Conservation (phyloP, 2,113 vertebrate species). For the Lonchura striata region DNA sequence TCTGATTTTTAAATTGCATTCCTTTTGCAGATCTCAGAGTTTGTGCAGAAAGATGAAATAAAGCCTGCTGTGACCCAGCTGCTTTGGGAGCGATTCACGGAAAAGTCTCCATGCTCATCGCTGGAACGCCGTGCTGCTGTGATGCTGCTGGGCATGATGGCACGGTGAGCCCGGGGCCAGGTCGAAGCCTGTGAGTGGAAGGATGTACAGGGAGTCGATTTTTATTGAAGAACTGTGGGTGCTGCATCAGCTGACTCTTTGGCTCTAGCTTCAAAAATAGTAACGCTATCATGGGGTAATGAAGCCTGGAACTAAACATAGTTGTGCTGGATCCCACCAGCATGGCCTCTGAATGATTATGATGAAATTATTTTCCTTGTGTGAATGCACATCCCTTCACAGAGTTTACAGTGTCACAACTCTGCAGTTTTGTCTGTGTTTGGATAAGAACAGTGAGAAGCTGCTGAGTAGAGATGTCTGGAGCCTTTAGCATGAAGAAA, state of each 20-base stretch:
- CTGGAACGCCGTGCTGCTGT: constrained; percentile 83
- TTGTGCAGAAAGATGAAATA: constrained; percentile 84
- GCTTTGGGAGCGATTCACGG: constrained; percentile 88
- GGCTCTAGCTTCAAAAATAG: not conserved
- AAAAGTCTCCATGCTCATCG: constrained; percentile 78
- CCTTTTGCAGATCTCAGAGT: constrained; percentile 84
- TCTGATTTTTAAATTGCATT: not conserved
- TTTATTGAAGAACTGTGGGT: not conserved
- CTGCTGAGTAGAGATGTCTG: not conserved
- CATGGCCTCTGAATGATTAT: accelerated
- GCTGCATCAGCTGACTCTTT: not conserved
- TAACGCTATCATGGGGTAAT: not conserved
- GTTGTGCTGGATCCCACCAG: not conserved
- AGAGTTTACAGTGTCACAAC: not conserved
- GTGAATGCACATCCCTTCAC: not conserved
- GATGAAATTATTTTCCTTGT: not conserved
- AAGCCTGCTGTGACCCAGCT: constrained; percentile 85
- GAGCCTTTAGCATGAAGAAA: not conserved
- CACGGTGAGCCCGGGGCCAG: constrained; percentile 77
- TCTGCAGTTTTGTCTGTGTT: constrained; percentile 3
- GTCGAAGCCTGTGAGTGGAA: not conserved
- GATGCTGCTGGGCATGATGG: constrained; percentile 91
- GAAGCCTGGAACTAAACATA: not conserved
- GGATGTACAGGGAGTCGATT: not conserved
- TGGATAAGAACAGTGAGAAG: not conserved